These are phyloP conservation scores for Silurus meridionalis DNA, from an alignment of 2,113 vertebrate genomes.

Conservation along the genomic window DNA sequence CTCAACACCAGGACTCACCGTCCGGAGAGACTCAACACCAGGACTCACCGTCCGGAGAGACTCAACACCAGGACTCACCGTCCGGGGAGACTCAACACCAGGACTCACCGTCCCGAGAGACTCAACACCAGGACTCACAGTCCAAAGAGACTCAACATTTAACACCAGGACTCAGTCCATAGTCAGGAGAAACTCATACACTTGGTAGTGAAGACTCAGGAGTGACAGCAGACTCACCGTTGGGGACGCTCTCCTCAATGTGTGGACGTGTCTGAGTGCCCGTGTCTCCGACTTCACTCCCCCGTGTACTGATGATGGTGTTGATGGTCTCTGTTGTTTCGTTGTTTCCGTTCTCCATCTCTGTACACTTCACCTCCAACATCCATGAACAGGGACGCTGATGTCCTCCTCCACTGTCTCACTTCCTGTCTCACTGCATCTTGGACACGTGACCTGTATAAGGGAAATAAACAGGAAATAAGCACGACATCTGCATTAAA, in stretches of 20 bases:
- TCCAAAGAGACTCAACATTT: too few relatives aligned
- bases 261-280: not conserved
- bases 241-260: slow-evolving; percentile 25
- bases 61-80: too few relatives aligned
- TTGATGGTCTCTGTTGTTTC: not conserved
- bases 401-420: not conserved
- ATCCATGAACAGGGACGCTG: slow-evolving; percentile 41
- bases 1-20: too few relatives aligned
- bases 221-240: slow-evolving; percentile 35
- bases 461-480: not conserved
- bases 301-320: not conserved
- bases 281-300: not conserved
- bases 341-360: slow-evolving; percentile 51
- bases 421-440: not conserved
- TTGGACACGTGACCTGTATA: not conserved
- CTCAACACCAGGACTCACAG: too few relatives aligned
- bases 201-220: too few relatives aligned
- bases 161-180: too few relatives aligned
- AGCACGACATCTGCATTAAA: not conserved
- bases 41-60: too few relatives aligned
- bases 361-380: not conserved
- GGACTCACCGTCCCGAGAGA: too few relatives aligned
- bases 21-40: too few relatives aligned
- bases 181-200: too few relatives aligned
- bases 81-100: too few relatives aligned